Percentiles rank a stretch among this genome's conserved stretches.
These are phyloP conservation scores for Amblyopsis hoosieri DNA, from an alignment of 2,797 vertebrate genomes.

Conservation along the genomic window DNA sequence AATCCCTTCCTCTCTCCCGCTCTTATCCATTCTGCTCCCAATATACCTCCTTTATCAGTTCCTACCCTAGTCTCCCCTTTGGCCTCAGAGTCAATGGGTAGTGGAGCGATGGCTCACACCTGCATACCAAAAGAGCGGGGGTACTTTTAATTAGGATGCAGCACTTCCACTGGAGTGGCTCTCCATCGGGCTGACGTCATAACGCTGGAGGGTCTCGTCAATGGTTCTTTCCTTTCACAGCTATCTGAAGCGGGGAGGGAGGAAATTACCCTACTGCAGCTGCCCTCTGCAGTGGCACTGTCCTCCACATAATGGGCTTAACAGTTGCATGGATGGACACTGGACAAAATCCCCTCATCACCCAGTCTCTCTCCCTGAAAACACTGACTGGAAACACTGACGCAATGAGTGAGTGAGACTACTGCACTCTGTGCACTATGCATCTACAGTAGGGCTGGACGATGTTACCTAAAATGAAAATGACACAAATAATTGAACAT, in stretches of 20 bases:
- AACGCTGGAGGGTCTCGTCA: conserved; percentile 33
- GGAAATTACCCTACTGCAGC: conserved; percentile 14
- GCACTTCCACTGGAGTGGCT: conserved; percentile 36
- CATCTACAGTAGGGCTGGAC: conserved; percentile 37
- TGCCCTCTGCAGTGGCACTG: conserved; percentile 15
- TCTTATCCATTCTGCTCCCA: conserved; percentile 15
- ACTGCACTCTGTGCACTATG: conserved; percentile 5
- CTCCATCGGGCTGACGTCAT: conserved; percentile 54
- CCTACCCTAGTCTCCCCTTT: conserved; percentile 15
- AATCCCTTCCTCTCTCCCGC: conserved; percentile 16
- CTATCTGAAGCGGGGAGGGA: conserved; percentile 17
- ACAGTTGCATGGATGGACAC: conserved; percentile 20
- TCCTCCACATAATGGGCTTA: conserved; percentile 39
- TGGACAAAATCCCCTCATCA: conserved; percentile 35
- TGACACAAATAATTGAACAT: too few relatives aligned
- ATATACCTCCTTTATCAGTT: conserved; percentile 4
- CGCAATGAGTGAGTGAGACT: too few relatives aligned
- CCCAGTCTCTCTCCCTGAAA: conserved; percentile 24
- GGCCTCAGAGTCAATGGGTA: conserved; percentile 32
- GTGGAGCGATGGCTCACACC: conserved; percentile 23
- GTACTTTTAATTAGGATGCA: conserved; percentile 49
- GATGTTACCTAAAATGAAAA: too few relatives aligned
- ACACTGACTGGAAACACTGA: conserved; percentile 18
- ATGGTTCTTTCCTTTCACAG: conserved; percentile 36
- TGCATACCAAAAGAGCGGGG: conserved; percentile 41